Percentiles rank a stretch among this genome's conserved stretches.
phyloP scores from a whole-genome alignment of 2,888 invertebrate species.

The Meiosimyza platycephala region DNA sequence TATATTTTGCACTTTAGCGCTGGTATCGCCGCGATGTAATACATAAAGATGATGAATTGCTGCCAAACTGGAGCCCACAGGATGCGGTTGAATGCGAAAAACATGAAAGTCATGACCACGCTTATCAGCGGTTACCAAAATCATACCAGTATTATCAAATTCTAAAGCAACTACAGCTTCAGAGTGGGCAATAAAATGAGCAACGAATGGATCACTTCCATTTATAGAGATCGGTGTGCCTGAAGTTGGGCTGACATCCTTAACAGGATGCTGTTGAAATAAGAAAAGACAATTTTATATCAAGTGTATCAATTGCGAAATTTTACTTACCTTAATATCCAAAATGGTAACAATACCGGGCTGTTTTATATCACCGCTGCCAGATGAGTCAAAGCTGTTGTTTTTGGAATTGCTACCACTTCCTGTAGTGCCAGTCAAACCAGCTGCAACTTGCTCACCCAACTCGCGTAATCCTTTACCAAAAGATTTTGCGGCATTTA shows the following conservation, averaged over 20 bases:
- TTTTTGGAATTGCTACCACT: slow-evolving; percentile 65
- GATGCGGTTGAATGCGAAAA: slow-evolving; percentile 94
- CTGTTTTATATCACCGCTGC: slow-evolving; percentile 74
- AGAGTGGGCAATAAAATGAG: slow-evolving; percentile 88
- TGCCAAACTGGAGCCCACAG: slow-evolving; percentile 85
- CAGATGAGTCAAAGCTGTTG: slow-evolving; percentile 68
- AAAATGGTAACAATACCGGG: slow-evolving; percentile 91
- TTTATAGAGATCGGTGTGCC: slow-evolving; percentile 58
- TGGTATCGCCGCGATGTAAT: slow-evolving; percentile 94
- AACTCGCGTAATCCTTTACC: slow-evolving; percentile 90
- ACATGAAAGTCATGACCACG: slow-evolving; percentile 96
- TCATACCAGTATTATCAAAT: slow-evolving; percentile 90
- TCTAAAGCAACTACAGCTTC: slow-evolving; percentile 90
- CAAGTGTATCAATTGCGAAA: background rate
- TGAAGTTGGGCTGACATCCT: slow-evolving; percentile 64
- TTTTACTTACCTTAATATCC: slow-evolving; percentile 77
- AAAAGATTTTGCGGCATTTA: slow-evolving; percentile 94
- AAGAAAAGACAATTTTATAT: slow-evolving; percentile 5
- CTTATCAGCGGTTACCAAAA: slow-evolving; percentile 90
- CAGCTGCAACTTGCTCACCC: slow-evolving; percentile 92
- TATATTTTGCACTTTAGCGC: slow-evolving; percentile 94
- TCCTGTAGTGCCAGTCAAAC: slow-evolving; percentile 78
- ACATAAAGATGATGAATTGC: slow-evolving; percentile 96
- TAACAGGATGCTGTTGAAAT: slow-evolving; percentile 58
- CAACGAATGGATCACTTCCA: slow-evolving; percentile 80